These are phyloP conservation scores for Cheilinus undulatus DNA, from an alignment of 2,113 vertebrate genomes.

Conservation along the genomic window DNA sequence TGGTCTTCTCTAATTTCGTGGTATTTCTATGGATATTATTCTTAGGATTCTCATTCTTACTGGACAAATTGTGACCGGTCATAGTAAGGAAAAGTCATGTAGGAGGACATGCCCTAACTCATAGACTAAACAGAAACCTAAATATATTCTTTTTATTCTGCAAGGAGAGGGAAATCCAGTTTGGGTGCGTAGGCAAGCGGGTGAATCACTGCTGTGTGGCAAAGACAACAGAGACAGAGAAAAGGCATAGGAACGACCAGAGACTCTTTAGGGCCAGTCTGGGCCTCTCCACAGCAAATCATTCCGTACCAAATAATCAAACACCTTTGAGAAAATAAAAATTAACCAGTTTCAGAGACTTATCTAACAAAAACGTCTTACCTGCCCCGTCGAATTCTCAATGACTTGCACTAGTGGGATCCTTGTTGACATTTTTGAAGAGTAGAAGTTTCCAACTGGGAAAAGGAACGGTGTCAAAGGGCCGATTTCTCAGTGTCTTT, in stretches of 20 bases:
- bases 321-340: no score
- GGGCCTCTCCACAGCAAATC: conserved; percentile 6
- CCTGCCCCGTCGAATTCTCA: conserved; percentile 83
- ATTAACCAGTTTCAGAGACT: no score
- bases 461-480: conserved; percentile 30
- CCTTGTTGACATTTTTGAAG: conserved; percentile 83
- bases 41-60: neutral
- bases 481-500: conserved; percentile 63
- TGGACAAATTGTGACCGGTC: conserved; percentile 33
- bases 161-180: conserved; percentile 67
- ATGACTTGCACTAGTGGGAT: conserved; percentile 83
- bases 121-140: conserved; percentile 69
- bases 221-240: conserved; percentile 64
- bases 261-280: conserved; percentile 28
- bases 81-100: conserved; percentile 43
- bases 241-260: conserved; percentile 26
- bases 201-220: conserved; percentile 73
- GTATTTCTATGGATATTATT: neutral
- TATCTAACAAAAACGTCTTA: conserved; percentile 65
- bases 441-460: conserved; percentile 59
- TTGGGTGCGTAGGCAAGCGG: conserved; percentile 71
- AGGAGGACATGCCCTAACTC: conserved; percentile 49
- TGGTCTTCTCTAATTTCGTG: neutral
- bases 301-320: rapidly evolving
- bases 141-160: conserved; percentile 42